Evolutionary conservation across 1,140 invertebrate species (phyloP), one percentile per base, ranked within the genome.

Genomic region (Anthonomus grandis): DNA sequence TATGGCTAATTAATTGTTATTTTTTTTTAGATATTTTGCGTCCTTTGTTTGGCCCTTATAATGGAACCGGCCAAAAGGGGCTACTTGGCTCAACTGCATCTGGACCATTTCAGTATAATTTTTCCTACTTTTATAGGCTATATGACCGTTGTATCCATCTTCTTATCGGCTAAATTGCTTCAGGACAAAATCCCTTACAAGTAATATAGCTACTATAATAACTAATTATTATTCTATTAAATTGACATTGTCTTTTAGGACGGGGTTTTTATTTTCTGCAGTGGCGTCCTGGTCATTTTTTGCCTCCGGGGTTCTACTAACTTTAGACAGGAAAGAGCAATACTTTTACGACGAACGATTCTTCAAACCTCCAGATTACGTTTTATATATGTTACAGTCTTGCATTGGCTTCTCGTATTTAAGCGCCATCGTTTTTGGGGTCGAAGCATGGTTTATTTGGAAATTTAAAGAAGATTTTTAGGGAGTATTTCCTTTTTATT

Each of bases 101-200:
- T 57, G 18, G 38, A 22, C 13, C 55, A 57, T 23, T 57, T 57
- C 36, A 38, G 37, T 34, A 25, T 57, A 22, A 57, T 57, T 24
- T 57, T 57, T 19, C 47, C 55, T 9, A 50, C 55, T 36, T 57
- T 57, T 24, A 34, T 57, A 23, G 46, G 37, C 34, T 57, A 57
- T 44, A 19, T 45, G 5, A 4, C 50, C 1, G 44, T 45, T 8
- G 21, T 15, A 1, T 36, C 15, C 5, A 17, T 57, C 19, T 57
- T 41, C 45, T 18, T 57, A 22, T 8, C 50, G n/a, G 38, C 55
- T 9, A 49, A 22, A 42, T 17, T 50, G 34, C 42, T 57, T 37
- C 13, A 10, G 4, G 55, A 57, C 8, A 49, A 31, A 57, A 57
- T 57, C 15, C 55, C 46, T 21, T 57, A 50, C 39, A 57, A 39